phyloP scores from a whole-genome alignment of 2,797 vertebrate species.

The Cetoscarus ocellatus region DNA sequence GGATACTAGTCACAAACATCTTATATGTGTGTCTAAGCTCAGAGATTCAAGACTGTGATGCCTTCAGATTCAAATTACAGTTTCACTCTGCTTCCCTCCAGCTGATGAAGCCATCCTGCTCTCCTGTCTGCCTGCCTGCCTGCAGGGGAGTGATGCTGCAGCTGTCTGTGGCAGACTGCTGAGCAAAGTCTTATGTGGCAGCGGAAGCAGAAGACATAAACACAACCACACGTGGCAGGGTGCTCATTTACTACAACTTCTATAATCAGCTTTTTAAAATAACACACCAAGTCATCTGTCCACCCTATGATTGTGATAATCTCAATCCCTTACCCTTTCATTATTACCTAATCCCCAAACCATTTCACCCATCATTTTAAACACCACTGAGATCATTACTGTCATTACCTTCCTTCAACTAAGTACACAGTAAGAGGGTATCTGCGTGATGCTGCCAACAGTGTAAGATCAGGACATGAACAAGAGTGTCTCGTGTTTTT shows the following conservation, averaged over 20 bases:
- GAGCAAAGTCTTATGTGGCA: slow-evolving; percentile 53
- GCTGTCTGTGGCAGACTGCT: slow-evolving; percentile 70
- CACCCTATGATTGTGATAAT: slow-evolving; percentile 67
- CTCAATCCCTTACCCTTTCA: slow-evolving; percentile 50
- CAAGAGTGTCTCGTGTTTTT: slow-evolving; percentile 36
- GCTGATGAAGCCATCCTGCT: slow-evolving; percentile 58
- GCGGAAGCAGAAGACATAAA: slow-evolving; percentile 45
- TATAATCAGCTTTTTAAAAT: slow-evolving; percentile 68
- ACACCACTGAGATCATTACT: slow-evolving; percentile 60
- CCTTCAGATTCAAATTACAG: slow-evolving; percentile 63
- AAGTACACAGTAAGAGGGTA: slow-evolving; percentile 49
- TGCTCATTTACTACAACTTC: slow-evolving; percentile 66
- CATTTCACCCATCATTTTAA: slow-evolving; percentile 62
- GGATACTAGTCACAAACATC: slow-evolving; percentile 13
- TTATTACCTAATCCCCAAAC: slow-evolving; percentile 65
- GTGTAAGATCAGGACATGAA: slow-evolving; percentile 13
- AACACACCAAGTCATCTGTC: slow-evolving; percentile 48
- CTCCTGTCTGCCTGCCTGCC: slow-evolving; percentile 47
- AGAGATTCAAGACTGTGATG: slow-evolving; percentile 14
- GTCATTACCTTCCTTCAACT: slow-evolving; percentile 60
- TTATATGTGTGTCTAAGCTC: slow-evolving; percentile 16
- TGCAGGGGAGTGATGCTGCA: slow-evolving; percentile 58
- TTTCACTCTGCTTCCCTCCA: slow-evolving; percentile 30
- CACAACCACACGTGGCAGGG: slow-evolving; percentile 51
- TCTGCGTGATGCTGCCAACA: slow-evolving; percentile 10